Percentiles rank a stretch among this genome's conserved stretches.
Evolutionary conservation across 1,140 invertebrate species (phyloP).

Genomic region (Condylostylus longicornis): DNA sequence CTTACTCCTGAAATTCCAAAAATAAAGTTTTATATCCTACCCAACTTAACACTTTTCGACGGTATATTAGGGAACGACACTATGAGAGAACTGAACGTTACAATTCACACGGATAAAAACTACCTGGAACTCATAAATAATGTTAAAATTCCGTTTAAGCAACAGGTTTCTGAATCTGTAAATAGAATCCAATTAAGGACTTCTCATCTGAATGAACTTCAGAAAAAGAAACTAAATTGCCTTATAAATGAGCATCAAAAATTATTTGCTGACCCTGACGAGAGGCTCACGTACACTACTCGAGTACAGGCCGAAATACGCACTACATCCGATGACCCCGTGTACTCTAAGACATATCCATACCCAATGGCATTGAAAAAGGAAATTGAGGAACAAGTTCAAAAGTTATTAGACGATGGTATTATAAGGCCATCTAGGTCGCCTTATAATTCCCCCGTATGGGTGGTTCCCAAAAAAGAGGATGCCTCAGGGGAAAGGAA

Average conservation of each 20-base stretch:
- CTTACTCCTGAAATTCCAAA: slow-evolving; percentile 5
- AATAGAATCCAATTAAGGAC: slow-evolving; percentile 8
- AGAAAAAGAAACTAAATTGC: background rate
- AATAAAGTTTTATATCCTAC: slow-evolving; percentile 9
- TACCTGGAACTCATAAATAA: slow-evolving; percentile 2
- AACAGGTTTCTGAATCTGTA: slow-evolving; percentile 8
- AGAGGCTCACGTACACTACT: slow-evolving; percentile 9
- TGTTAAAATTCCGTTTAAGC: slow-evolving; percentile 1
- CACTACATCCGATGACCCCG: slow-evolving; percentile 8
- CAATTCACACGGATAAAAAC: slow-evolving; percentile 8
- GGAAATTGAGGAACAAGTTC: slow-evolving; percentile 7
- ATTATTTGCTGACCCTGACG: slow-evolving; percentile 9
- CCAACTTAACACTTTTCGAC: slow-evolving; percentile 9
- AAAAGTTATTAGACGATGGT: slow-evolving; percentile 9
- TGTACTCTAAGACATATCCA: slow-evolving; percentile 12
- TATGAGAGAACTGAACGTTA: slow-evolving; percentile 7
- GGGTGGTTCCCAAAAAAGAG: slow-evolving; percentile 5
- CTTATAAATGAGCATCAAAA: slow-evolving; percentile 1
- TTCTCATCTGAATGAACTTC: slow-evolving; percentile 3
- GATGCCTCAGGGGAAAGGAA: slow-evolving; percentile 15
- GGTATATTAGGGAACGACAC: slow-evolving; percentile 11
- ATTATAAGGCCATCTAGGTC: slow-evolving; percentile 12
- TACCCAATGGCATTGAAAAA: slow-evolving; percentile 10
- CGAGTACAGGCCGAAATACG: slow-evolving; percentile 11
- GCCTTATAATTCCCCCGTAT: slow-evolving; percentile 9